Conservation (phyloP, 2,888 invertebrate genomes). For the Mystacides longicornis region DNA sequence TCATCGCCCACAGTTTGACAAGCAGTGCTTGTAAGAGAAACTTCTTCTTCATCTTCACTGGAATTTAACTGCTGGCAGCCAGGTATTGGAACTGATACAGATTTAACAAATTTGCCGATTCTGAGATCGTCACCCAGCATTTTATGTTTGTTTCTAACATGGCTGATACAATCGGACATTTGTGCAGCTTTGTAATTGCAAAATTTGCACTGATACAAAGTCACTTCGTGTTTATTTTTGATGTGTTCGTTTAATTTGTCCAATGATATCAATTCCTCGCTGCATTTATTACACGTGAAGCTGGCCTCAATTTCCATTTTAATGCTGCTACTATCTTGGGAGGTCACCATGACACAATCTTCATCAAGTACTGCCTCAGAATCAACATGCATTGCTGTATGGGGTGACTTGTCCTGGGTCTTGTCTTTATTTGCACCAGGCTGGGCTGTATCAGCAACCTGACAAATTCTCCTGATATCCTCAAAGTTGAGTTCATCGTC, state of each 20-base stretch:
- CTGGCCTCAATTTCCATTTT: not conserved
- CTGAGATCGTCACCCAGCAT: slow-evolving; percentile 48
- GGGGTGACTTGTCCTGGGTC: not conserved
- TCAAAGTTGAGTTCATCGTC: slow-evolving; percentile 22
- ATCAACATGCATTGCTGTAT: not conserved
- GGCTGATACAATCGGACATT: slow-evolving; percentile 57
- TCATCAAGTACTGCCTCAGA: not conserved
- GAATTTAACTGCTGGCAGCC: not conserved
- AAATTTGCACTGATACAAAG: slow-evolving; percentile 66
- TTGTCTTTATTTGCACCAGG: not conserved
- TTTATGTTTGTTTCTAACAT: slow-evolving; percentile 56
- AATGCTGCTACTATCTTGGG: not conserved
- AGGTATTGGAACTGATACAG: not conserved
- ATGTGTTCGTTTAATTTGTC: slow-evolving; percentile 42
- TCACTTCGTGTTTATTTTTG: slow-evolving; percentile 62
- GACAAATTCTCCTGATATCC: slow-evolving; percentile 20
- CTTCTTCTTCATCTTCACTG: not conserved
- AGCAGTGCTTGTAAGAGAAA: not conserved
- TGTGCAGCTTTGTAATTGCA: slow-evolving; percentile 64
- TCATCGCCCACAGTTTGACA: not conserved
- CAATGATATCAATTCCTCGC: slow-evolving; percentile 8
- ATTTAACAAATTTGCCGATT: slow-evolving; percentile 33
- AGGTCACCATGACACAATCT: not conserved
- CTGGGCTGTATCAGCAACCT: no score
- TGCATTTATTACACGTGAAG: slow-evolving; percentile 19